Evolutionary conservation across 1,140 invertebrate species (phyloP).

Genomic region (Caerostris darwini): DNA sequence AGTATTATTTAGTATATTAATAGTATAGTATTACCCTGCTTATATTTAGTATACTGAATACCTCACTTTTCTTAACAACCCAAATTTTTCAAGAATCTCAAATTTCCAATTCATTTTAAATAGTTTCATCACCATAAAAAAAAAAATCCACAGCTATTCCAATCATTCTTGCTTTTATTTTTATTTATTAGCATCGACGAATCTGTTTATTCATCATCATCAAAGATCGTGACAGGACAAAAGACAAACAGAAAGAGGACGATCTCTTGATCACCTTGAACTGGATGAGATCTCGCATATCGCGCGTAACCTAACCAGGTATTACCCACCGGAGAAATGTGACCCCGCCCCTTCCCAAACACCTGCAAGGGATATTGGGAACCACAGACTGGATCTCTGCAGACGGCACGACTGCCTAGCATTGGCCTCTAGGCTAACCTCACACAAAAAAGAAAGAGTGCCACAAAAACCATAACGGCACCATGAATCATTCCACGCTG

Average conservation of each 20-base stretch:
- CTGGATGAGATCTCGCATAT: slow-evolving; percentile 37
- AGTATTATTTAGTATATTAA: no score
- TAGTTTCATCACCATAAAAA: no score
- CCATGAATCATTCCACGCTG: neutral
- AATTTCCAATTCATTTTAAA: no score
- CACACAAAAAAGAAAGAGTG: neutral
- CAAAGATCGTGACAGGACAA: slow-evolving; percentile 28
- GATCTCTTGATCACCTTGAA: slow-evolving; percentile 54
- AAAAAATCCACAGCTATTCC: no score
- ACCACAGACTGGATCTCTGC: slow-evolving; percentile 35
- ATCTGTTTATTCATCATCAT: neutral
- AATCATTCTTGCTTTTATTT: no score
- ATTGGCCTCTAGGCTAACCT: slow-evolving; percentile 5
- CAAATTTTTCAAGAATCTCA: no score
- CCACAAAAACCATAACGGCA: neutral
- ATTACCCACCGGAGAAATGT: slow-evolving; percentile 47
- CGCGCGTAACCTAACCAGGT: slow-evolving; percentile 2
- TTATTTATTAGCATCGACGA: neutral
- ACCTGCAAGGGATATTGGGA: neutral
- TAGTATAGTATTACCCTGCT: no score
- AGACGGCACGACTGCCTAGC: neutral
- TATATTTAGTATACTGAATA: no score
- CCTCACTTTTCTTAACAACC: no score
- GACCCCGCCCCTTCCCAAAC: slow-evolving; percentile 6
- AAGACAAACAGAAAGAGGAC: slow-evolving; percentile 6